Conservation (phyloP, 2,888 invertebrate species). For the Tanaodytes sp. region DNA sequence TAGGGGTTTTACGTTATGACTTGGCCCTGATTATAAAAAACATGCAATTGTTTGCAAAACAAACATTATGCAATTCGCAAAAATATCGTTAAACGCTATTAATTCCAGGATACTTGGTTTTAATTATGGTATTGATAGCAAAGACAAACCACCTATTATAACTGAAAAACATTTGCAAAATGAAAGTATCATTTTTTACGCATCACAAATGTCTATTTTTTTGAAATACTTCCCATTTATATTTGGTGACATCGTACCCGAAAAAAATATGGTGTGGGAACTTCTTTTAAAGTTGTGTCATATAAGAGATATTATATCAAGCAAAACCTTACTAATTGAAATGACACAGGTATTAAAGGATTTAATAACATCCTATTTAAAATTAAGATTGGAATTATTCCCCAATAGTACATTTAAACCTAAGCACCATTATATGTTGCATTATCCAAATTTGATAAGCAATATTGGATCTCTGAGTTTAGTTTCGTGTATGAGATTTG, state of each 20-base stretch:
- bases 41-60: no score
- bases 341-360: conserved; percentile 14
- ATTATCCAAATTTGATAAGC: neutral
- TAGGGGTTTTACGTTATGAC: conserved; percentile 43
- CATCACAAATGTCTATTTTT: conserved; percentile 39
- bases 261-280: conserved; percentile 37
- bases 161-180: conserved; percentile 30
- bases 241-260: conserved; percentile 25
- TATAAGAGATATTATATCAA: conserved; percentile 37
- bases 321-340: conserved; percentile 23
- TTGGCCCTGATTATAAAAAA: conserved; percentile 39
- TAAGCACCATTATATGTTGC: conserved; percentile 34
- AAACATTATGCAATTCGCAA: no score
- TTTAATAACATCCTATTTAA: conserved; percentile 29
- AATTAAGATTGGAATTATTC: conserved; percentile 16
- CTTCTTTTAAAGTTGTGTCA: conserved; percentile 36
- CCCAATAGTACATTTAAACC: conserved; percentile 34
- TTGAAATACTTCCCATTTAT: conserved; percentile 22
- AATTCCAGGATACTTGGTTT: conserved; percentile 45
- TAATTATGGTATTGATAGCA: conserved; percentile 38
- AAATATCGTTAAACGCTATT: conserved; percentile 30
- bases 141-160: conserved; percentile 47
- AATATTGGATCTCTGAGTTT: no score
- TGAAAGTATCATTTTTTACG: conserved; percentile 39
- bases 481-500: neutral